Conservation (phyloP, 2,113 vertebrate species). For the Electrona antarctica region DNA sequence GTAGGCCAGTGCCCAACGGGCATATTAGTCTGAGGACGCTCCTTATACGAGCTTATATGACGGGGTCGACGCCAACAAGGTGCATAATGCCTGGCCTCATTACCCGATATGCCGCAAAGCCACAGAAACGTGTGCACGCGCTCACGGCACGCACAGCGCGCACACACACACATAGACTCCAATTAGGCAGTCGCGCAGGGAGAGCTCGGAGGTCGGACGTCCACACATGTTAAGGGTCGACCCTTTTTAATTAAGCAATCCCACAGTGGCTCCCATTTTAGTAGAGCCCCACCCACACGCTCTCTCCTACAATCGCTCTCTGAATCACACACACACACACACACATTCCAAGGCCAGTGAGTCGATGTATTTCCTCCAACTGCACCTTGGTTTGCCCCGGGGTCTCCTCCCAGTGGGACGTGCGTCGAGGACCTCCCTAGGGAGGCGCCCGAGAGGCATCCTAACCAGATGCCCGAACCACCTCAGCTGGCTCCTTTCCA, state of each 20-base stretch:
- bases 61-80: not conserved
- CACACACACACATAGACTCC: not conserved
- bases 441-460: no score
- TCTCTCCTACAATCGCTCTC: not conserved
- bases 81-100: conserved; percentile 1
- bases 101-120: not conserved
- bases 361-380: no score
- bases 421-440: no score
- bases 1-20: no score
- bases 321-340: no score
- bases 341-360: no score
- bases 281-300: not conserved
- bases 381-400: no score
- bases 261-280: conserved; percentile 5
- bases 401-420: no score
- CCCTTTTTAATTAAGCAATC: conserved; percentile 12
- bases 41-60: not conserved
- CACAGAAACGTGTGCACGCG: not conserved
- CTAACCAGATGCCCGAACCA: no score
- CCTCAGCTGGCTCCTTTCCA: no score
- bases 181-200: not conserved
- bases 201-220: not conserved
- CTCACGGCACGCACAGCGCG: not conserved
- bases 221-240: not conserved
- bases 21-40: not conserved